Base-by-base conservation (phyloP, 1,140 invertebrate species). In the Bombus impatiens region DNA sequence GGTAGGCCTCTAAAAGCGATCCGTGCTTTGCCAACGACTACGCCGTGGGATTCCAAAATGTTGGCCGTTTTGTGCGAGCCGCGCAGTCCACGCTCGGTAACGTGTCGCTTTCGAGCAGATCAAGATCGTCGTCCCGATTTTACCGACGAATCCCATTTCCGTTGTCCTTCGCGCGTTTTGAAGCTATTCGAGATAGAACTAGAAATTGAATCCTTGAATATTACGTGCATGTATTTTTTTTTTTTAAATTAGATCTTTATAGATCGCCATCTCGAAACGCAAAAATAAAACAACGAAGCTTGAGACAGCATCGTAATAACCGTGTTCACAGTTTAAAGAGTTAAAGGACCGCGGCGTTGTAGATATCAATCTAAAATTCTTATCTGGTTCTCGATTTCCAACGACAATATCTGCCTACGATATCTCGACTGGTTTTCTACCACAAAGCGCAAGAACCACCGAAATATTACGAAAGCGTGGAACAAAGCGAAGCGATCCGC, bases 1-100 rank as follows among this genome's bases (percentile, higher is more conserved):
- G 32, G 18, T 44, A 47, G 44, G 32, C 42, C 67, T 53, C 68
- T 44, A 37, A 84, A 53, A 62, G 76, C 62, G 74, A 62, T 57
- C 74, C 78, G 53, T 82, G 53, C 65, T 78, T 87, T n/a, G 85
- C 67, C 71, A 81, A 25, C 44, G 53, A 44, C 65, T 62, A 65
- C 59, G n/a, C 18, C 9, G 25, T 22, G 18, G 10, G 44, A 75
- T 75, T 75, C 72, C 42, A 53, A 75, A 75, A 75, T 53, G n/a
- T 25, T 35, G 8, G 1, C 42, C n/a, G n/a, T 47, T 32, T 35
- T 53, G 42, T 32, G 12, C 25, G 28, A 42, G 25, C 42, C 71
- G 71, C 71, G 40, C 42, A n/a, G n/a, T 74, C 42, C 71, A 18
- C 28, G 42, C 15, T 32, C 40, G 25, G 13, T 74, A 74, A 74